Evolutionary conservation across 2,888 invertebrate genomes (phyloP), one percentile per base, ranked within the genome.

Genomic region (Cryptophagus acutangulus): DNA sequence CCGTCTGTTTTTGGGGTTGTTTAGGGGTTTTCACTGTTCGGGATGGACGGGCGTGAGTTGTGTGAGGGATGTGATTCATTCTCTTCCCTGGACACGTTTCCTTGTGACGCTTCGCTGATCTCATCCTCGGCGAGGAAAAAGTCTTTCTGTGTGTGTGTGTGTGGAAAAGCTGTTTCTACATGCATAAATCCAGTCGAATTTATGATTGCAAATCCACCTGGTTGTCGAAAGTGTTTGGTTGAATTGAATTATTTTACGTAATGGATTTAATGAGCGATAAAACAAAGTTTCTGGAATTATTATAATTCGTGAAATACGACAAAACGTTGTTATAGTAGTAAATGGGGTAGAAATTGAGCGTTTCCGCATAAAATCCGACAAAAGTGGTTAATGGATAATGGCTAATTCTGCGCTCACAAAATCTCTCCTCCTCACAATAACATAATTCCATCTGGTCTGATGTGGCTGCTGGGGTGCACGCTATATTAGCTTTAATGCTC

Each of bases 21-120:
- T 52, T 47, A 43, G 49, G 52, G 49, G 45, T 46, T 52, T 45
- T 50, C 46, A 43, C 46, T 50, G 48, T 49, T 52, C 49, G 43
- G 48, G 45, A 49, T 39, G 46, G 48, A 43, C 49, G 49, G 49
- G 49, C 52, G 54, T 51, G 55, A 51, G 48, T 36, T 40, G 48
- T 46, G 39, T 29, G 41, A 45, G 51, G 48, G 45, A 45, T 46
- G 53, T 53, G 54, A 57, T 56, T 54, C 57, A 57, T 55, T 52
- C 54, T 44, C 51, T 44, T 52, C 45, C 45, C 48, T 42, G 48
- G 40, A 48, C 52, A 49, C 49, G 49, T 51, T 48, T 46, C 40
- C 41, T 25, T 34, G 41, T 41, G 30, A 38, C 37, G 44, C 40
- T 41, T 29, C 30, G 41, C 33, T 36, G 44, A 41, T 29, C 34